Base-by-base conservation (phyloP, 2,888 invertebrate genomes). In the Lochmaea capreae region DNA sequence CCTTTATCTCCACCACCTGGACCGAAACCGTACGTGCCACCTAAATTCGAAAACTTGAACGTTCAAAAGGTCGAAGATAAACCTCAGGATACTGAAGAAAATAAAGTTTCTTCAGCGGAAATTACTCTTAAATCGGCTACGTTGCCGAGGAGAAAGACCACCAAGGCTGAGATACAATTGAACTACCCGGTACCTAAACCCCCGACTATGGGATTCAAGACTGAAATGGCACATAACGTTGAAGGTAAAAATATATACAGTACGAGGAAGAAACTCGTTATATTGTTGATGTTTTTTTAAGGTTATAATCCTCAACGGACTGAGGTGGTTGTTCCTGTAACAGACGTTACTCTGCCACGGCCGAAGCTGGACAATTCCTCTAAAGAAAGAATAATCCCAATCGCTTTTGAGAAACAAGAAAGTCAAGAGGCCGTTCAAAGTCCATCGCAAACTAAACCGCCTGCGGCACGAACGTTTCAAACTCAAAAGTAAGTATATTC, bases 301-400 rank as follows among this genome's bases (percentile, higher is more conserved):
- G 62, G 82, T 79, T 81, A 83, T 8, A 88, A 87, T 61, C 89
- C 89, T 8, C 89, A 90, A 77, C 85, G 89, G 74, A 90, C 90
- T 42, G 91, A 91, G 81, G 89, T 91, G 6, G 88, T 89, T 2
- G 90, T 91, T 77, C 91, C 91, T 0, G 89, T 91, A 5, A 80
- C 86, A n/a, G 84, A 86, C 12, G 85, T 85, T 58, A 65, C 65
- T 46, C 12, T 71, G 18, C 65, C 71, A 6, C 42, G 71, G 12
- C 77, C 85, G 14, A 71, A 74, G 18, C 54, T 70, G 14, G 49
- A 46, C 12, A 66, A 66, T 33, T 54, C 66, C 8, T 57, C 54
- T 0, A 90, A 89, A 78, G 93, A 93, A 85, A 89, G 91, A 79
- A 91, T 93, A 79, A 93, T 93, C 82, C 92, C 93, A 54, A 92